Evolutionary conservation across 2,888 invertebrate genomes (phyloP).

Genomic region (Drosophila antonietae): DNA sequence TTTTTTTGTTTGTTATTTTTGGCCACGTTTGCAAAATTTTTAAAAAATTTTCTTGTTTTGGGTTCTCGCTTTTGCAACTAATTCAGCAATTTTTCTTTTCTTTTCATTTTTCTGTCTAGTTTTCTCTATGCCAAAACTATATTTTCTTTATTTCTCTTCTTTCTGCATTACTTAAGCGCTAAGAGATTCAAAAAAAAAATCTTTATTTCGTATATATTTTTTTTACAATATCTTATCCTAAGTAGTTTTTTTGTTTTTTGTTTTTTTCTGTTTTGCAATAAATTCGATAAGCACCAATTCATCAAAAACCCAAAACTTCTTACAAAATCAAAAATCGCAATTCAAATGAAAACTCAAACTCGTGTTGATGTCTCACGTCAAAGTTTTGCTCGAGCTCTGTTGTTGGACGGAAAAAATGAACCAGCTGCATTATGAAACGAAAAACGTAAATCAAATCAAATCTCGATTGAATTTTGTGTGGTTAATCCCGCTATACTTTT

Average conservation of each 20-base stretch:
- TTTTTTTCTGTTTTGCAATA: conserved; percentile 61
- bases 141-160: conserved; percentile 18
- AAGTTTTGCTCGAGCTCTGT: conserved; percentile 28
- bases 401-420: conserved; percentile 71
- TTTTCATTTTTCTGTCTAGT: neutral
- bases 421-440: conserved; percentile 37
- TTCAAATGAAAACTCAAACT: conserved; percentile 22
- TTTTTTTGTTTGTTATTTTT: conserved; percentile 23
- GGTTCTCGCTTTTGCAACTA: conserved; percentile 62
- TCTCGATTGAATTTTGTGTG: conserved; percentile 13
- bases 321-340: conserved; percentile 18
- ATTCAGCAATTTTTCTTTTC: conserved; percentile 74
- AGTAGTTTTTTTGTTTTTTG: conserved; percentile 11
- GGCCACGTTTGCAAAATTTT: conserved; percentile 55
- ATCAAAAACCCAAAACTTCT: conserved; percentile 49
- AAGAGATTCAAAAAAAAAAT: conserved; percentile 36
- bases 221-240: conserved; percentile 40
- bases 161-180: conserved; percentile 59
- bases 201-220: conserved; percentile 28
- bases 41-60: conserved; percentile 44
- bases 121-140: conserved; percentile 52
- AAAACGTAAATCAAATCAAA: conserved; percentile 14
- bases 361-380: conserved; percentile 2
- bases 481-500: conserved; percentile 18
- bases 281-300: conserved; percentile 82